Base-by-base conservation (phyloP, 2,113 vertebrate genomes). In the Hystrix cristata region DNA sequence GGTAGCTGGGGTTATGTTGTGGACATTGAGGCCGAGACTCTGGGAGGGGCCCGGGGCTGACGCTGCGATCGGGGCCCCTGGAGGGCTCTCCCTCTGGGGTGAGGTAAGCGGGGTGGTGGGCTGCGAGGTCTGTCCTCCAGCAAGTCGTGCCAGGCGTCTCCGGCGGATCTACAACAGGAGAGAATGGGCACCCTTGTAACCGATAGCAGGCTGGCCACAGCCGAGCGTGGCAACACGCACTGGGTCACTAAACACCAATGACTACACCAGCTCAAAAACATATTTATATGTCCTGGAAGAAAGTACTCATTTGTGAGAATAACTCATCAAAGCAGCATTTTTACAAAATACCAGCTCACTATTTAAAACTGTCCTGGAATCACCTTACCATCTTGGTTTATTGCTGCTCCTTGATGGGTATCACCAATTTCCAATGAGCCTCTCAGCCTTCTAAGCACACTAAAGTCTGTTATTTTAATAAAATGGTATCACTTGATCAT, bases 41-140 rank as follows among this genome's bases (percentile, higher is more conserved):
- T 99, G 99, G 43, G 99, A 99, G 65, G 99, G 99, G 96, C 98
- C 99, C 31, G 99, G 98, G 97, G 99, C 98, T 64, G 99, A 97
- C 3, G 99, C 99, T 38, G 99, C 99, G 69, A 99, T 98, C 12
- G 99, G 99, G 82, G 99, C 99, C 95, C 99, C 99, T 0, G 99
- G 99, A 0, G 99, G 99, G 93, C 99, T 99, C 98, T 99, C 99
- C 98, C 99, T 99, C 98, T 99, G 99, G 31, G 99, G 99, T 85
- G 99, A 99, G 0, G 99, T 99, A 86, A 99, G 98, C 0, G 99
- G 99, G 1, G 99, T 99, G 55, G 98, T 98, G 29, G 99, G 99
- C 97, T 99, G 99, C 18, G 99, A 99, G 2, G 99, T 99, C 83
- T 99, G 99, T 91, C 99, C 99, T 27, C 99, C 99, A 6, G 99